These are phyloP conservation scores for Alloscopus bannaensis DNA, from an alignment of 2,888 invertebrate genomes.

Conservation along the genomic window DNA sequence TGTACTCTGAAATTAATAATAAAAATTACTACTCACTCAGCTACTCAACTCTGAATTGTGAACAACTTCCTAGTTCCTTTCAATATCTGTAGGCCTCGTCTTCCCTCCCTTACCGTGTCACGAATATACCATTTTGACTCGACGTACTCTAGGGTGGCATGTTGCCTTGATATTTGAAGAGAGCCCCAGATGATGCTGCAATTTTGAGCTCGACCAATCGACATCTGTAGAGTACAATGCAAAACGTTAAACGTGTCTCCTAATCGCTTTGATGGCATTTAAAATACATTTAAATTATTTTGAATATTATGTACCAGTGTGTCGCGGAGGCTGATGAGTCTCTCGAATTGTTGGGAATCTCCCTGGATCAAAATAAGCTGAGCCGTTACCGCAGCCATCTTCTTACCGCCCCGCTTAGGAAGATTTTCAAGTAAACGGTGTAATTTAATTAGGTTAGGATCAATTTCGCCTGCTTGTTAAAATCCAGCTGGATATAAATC, in stretches of 20 bases:
- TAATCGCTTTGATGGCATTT: too few relatives aligned
- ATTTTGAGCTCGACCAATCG: constrained; percentile 64
- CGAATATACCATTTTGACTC: constrained; percentile 60
- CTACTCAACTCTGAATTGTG: too few relatives aligned
- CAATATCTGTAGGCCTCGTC: background rate
- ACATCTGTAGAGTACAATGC: constrained; percentile 30
- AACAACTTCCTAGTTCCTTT: background rate
- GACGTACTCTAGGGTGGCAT: constrained; percentile 64
- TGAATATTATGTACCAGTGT: constrained; percentile 48
- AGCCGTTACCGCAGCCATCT: constrained; percentile 52
- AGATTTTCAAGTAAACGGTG: constrained; percentile 60
- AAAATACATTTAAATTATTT: too few relatives aligned
- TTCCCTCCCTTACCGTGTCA: constrained; percentile 62
- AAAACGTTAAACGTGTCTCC: background rate
- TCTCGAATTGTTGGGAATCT: constrained; percentile 43
- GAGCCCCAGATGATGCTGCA: constrained; percentile 66
- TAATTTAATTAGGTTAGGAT: constrained; percentile 65
- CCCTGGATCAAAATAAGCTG: constrained; percentile 59
- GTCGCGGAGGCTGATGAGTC: constrained; percentile 45
- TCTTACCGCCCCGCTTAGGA: constrained; percentile 44
- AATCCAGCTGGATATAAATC: too few relatives aligned
- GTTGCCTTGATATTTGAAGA: constrained; percentile 67
- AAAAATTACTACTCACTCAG: too few relatives aligned
- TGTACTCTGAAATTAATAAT: constrained; percentile 67
- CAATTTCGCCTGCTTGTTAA: constrained; percentile 58